Evolutionary conservation across 2,113 vertebrate species (phyloP).

Genomic region (Oncorhynchus gorbuscha): DNA sequence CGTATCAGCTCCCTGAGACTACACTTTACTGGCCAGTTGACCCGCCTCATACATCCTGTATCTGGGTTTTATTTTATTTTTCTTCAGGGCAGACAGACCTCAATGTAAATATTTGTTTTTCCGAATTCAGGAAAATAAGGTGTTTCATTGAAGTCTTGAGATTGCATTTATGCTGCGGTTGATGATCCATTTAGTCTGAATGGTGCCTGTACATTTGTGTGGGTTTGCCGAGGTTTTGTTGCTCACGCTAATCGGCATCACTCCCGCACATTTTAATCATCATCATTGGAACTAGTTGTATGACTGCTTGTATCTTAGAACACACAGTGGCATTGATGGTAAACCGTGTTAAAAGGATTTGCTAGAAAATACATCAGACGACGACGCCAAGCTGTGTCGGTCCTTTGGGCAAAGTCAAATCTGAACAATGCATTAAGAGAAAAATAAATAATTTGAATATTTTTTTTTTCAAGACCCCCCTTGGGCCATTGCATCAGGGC

Average conservation of each 20-base stretch:
- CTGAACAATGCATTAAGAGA: slow-evolving; percentile 10
- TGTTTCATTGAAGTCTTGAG: slow-evolving; percentile 24
- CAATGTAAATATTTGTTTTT: slow-evolving; percentile 3
- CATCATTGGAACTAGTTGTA: slow-evolving; percentile 26
- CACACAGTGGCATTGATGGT: slow-evolving; percentile 15
- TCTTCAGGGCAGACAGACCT: slow-evolving; percentile 9
- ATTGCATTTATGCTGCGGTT: slow-evolving; percentile 16
- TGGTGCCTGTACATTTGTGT: slow-evolving; percentile 5
- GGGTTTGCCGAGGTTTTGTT: slow-evolving; percentile 12
- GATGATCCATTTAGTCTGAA: slow-evolving; percentile 30
- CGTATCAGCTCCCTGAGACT: slow-evolving; percentile 36
- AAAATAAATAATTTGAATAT: neutral
- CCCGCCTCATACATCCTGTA: slow-evolving; percentile 36
- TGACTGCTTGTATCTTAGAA: slow-evolving; percentile 12
- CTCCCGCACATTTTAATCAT: slow-evolving; percentile 20
- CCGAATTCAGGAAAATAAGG: slow-evolving; percentile 14
- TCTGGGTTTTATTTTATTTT: slow-evolving; percentile 8
- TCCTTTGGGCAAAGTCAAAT: slow-evolving; percentile 2
- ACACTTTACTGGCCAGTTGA: slow-evolving; percentile 36
- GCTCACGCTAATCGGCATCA: slow-evolving; percentile 11
- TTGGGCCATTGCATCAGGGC: neutral
- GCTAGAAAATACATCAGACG: slow-evolving; percentile 16
- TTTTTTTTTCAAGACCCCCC: neutral
- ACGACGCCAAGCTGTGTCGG: slow-evolving; percentile 1
- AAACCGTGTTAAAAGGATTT: slow-evolving; percentile 33